Conservation (phyloP, 2,113 vertebrate species). For the Odocoileus virginianus region DNA sequence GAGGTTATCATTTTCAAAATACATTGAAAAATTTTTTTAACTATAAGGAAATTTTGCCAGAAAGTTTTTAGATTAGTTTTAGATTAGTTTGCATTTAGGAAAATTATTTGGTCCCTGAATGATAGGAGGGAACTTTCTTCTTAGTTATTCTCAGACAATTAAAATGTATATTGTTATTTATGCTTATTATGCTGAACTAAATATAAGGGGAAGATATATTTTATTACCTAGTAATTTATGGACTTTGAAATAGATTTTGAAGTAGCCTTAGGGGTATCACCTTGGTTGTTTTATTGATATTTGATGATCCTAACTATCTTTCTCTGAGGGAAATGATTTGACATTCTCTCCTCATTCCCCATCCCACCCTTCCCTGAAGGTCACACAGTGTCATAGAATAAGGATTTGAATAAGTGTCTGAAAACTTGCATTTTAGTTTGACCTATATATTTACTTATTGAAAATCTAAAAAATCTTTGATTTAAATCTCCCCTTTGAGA, state of each 20-base stretch:
- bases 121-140: not conserved
- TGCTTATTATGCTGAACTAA: not conserved
- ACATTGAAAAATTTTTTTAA: not conserved
- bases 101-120: not conserved
- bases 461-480: not conserved
- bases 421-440: not conserved
- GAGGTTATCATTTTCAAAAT: not conserved
- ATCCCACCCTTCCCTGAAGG: not conserved
- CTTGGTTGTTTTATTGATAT: not conserved
- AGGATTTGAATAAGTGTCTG: not conserved
- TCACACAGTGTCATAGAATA: not conserved
- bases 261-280: not conserved
- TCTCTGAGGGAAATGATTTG: not conserved
- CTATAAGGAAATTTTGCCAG: not conserved
- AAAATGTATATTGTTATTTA: not conserved
- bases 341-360: not conserved
- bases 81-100: not conserved
- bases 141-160: not conserved
- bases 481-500: not conserved
- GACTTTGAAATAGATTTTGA: not conserved
- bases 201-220: not conserved
- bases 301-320: not conserved
- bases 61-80: constrained; percentile 31
- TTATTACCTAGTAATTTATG: not conserved
- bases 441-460: not conserved